Evolutionary conservation across 1,140 invertebrate genomes (phyloP).

Genomic region (Leptinotarsa lineolata): DNA sequence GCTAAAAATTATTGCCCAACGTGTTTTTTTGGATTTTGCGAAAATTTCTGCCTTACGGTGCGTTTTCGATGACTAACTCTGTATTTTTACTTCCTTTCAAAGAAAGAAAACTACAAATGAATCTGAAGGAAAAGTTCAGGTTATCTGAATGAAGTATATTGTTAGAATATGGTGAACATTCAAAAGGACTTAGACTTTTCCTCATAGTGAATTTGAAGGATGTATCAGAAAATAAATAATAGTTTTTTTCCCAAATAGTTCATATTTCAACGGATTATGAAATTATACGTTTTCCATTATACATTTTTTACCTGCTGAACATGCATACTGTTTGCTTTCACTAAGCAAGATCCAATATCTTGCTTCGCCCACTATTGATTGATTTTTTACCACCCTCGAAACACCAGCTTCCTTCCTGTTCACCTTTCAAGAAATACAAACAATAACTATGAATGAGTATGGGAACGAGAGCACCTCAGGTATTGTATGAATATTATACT

Average conservation of each 20-base stretch:
- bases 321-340: not conserved
- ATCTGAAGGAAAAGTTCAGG: no score
- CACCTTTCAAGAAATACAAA: constrained; percentile 4
- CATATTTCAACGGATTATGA: not conserved
- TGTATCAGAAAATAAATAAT: no score
- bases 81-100: no score
- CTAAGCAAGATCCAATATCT: not conserved
- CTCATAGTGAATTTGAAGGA: no score
- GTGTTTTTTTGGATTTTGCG: no score
- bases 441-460: constrained; percentile 3
- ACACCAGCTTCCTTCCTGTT: constrained; percentile 7
- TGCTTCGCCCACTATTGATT: not conserved
- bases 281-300: not conserved
- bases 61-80: no score
- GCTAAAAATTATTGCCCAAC: no score
- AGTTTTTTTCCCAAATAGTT: not conserved
- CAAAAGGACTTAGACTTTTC: no score
- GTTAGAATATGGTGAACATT: no score
- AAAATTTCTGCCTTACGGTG: no score
- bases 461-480: not conserved
- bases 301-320: not conserved
- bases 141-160: no score
- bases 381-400: constrained; percentile 5
- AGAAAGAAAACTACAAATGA: no score
- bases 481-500: not conserved